A percentile compares a stretch with the other conserved stretches of the same genome.
These are phyloP conservation scores for Hippocampus guttulatus DNA, from an alignment of 2,113 vertebrate species.

Conservation along the genomic window DNA sequence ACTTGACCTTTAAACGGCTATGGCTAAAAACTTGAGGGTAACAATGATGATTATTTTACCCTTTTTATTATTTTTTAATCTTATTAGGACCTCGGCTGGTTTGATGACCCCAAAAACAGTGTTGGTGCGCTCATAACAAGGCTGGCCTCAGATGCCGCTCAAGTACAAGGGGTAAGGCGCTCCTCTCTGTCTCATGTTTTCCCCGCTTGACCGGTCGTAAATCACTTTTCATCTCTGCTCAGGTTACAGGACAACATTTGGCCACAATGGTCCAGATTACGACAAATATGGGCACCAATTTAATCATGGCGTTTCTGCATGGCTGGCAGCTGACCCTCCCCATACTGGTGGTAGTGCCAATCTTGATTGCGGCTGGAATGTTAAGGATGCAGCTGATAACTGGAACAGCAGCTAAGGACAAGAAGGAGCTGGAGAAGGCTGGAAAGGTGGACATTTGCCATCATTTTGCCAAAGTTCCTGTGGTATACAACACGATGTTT, in stretches of 20 bases:
- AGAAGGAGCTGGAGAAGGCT: constrained; percentile 84
- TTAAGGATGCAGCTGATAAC: constrained; percentile 84
- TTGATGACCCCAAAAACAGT: constrained; percentile 84
- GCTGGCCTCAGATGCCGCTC: constrained; percentile 88
- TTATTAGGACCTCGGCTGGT: constrained; percentile 88
- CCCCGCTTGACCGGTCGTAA: constrained; percentile 53
- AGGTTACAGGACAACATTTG: constrained; percentile 86
- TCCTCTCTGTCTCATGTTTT: no score
- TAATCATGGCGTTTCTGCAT: constrained; percentile 86
- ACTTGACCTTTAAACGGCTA: not conserved
- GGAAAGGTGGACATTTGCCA: constrained; percentile 79
- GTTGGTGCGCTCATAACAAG: constrained; percentile 89
- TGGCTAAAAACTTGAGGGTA: no score
- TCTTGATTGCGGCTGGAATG: constrained; percentile 83
- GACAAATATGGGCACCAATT: constrained; percentile 86
- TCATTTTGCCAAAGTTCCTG: not conserved
- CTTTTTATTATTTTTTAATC: constrained; percentile 9
- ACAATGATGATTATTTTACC: not conserved
- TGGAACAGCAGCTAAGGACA: constrained; percentile 86
- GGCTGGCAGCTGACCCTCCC: constrained; percentile 92
- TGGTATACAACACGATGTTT: constrained; percentile 15
- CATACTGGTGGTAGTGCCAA: constrained; percentile 82
- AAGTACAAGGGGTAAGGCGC: constrained; percentile 88
- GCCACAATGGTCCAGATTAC: constrained; percentile 85
- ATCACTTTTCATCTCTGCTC: constrained; percentile 35